phyloP scores from a whole-genome alignment of 30 jellyfish, hydroid and myxozoan species.

The Cassiopea andromeda region DNA sequence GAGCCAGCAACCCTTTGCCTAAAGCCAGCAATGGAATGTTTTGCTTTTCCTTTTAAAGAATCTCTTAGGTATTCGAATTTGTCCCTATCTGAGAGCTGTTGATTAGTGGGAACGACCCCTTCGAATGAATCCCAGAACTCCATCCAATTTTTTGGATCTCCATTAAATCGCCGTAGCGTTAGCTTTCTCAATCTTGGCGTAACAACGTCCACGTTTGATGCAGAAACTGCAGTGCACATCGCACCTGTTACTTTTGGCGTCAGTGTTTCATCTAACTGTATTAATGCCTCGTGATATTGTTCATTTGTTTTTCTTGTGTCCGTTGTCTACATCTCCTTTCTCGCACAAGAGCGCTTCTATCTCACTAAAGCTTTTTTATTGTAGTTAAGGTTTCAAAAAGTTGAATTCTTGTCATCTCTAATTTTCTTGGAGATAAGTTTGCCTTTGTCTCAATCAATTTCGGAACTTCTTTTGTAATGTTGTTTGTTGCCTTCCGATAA shows the following conservation, averaged over 20 bases:
- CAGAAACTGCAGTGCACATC: not conserved
- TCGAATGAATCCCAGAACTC: conserved; percentile 48
- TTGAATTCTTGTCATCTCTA: conserved; percentile 15
- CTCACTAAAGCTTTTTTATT: not conserved
- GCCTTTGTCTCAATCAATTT: conserved; percentile 4
- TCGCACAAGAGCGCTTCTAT: conserved; percentile 7
- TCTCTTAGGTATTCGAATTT: conserved; percentile 16
- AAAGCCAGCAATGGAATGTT: conserved; percentile 19
- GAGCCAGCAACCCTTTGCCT: too few species aligned
- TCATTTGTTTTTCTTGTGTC: conserved; percentile 23
- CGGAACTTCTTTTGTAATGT: conserved; percentile 20
- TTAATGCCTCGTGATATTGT: conserved; percentile 1
- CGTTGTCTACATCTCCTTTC: conserved; percentile 10
- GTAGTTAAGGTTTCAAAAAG: conserved; percentile 12
- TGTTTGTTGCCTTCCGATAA: conserved; percentile 3
- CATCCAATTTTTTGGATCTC: conserved; percentile 23
- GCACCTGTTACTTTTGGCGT: not conserved
- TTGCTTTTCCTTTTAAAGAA: not conserved
- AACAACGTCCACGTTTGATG: not conserved
- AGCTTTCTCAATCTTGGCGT: not conserved
- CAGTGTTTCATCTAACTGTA: conserved; percentile 17
- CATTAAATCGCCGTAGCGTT: not conserved
- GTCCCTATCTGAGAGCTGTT: conserved; percentile 9
- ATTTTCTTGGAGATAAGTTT: not conserved
- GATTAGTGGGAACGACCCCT: not conserved